Base-by-base conservation (phyloP, 2,888 invertebrate genomes). In the Gandaritis pyraliata region DNA sequence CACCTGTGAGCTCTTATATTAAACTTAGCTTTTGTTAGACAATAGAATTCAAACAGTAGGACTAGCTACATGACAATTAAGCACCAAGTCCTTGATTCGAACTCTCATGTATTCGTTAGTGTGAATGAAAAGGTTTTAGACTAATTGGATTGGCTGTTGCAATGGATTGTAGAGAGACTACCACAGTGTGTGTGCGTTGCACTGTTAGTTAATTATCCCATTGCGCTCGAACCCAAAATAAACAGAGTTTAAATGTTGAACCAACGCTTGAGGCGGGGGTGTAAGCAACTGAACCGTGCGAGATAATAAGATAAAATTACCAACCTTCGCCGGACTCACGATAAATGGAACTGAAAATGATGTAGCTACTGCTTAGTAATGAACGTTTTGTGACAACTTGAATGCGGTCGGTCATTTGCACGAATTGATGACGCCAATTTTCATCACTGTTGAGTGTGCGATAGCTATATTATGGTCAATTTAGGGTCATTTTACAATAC, bases 381-480 rank as follows among this genome's bases (percentile, higher is more conserved):
- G 80, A 76, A 75, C 72, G 77, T 80, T 82, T 78, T 73, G 75
- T 66, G 74, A 80, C 78, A 80, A 79, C 77, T 80, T 79, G 72
- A 77, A 77, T 71, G 73, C 69, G 73, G 73, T 61, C 74, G 72
- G 78, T 78, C 75, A 82, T 82, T 84, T 81, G 68, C 69, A 66
- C 72, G 80, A 83, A 82, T 81, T 78, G 75, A 82, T 80, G 77
- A 76, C 64, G 70, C 70, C 75, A 78, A 80, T 79, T 82, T 79
- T 77, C 73, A 65, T 71, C 73, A 75, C 71, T 72, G 77, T 76
- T 70, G 74, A 77, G 76, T 73, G 75, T 73, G 76, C 75, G 75
- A 71, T 73, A 62, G 33, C 33, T 66, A 57, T 52, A 46, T 63
- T 45, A 63, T 41, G 65, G 66, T 65, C 58, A 52, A 43, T 61